Base-by-base conservation (phyloP, 2,888 invertebrate genomes). In the Ochropleura leucogaster region DNA sequence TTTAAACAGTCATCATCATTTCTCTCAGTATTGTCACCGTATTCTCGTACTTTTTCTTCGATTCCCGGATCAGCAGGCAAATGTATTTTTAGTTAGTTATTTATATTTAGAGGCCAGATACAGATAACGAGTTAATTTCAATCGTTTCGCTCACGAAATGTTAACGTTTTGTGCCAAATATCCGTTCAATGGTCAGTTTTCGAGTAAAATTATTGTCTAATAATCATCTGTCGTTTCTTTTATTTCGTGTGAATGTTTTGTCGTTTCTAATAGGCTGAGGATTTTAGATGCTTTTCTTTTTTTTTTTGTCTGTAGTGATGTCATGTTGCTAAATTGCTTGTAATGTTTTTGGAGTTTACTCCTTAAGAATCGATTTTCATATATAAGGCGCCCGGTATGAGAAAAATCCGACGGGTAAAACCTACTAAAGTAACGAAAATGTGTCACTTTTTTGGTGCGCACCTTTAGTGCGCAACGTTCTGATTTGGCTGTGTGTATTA, bases 81-180 rank as follows among this genome's bases (percentile, higher is more conserved):
- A 71, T 57, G 18, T 85, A 83, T 77, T 77, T 71, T 77, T 79
- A 77, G 77, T 16, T 6, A 59, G 72, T 71, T 85, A 85, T 85
- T 85, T 85, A 74, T 65, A 74, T 72, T 12, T 72, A 74, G 74
- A 78, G 77, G 84, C 84, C 77, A 57, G 70, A 70, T 85, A 68
- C 42, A 66, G 57, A 79, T 81, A 85, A 72, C 72, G 76, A 78
- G 71, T 78, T 77, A 74, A 78, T 85, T 84, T 66, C 12, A 71
- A 84, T 76, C 75, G 72, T 77, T 84, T 79, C 72, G 74, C 79
- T 81, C 75, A 66, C 59, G 72, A 63, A 72, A 57, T 62, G 42
- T 63, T 59, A n/a, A 62, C 18, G 63, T 63, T 73, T 59, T 64
- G 82, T 85, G 85, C 85, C 85, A 85, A 85, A 78, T 80, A 70